Percentiles rank a stretch among this genome's conserved stretches.
Conservation (phyloP, 2,888 invertebrate species). For the Dryadula phaetusa region DNA sequence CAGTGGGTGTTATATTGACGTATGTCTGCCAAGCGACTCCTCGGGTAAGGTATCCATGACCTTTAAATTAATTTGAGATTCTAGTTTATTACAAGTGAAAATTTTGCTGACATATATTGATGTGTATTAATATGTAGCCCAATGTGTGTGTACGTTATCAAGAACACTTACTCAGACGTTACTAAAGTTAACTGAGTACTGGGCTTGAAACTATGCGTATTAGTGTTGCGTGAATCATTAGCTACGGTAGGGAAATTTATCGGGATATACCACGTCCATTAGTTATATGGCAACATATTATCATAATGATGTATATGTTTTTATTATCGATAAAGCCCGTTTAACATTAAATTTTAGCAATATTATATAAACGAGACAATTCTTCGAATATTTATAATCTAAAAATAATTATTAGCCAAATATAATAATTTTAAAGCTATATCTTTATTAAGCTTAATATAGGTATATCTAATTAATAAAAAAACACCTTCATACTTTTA, state of each 20-base stretch:
- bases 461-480: no score
- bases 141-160: neutral
- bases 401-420: no score
- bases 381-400: no score
- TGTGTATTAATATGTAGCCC: neutral
- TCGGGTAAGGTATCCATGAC: neutral
- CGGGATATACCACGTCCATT: slow-evolving; percentile 26
- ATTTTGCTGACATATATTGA: neutral
- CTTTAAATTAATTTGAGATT: neutral
- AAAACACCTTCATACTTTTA: no score
- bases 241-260: slow-evolving; percentile 28
- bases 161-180: slow-evolving; percentile 7
- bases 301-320: neutral
- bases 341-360: no score
- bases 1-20: slow-evolving; percentile 14
- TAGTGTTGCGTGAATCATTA: slow-evolving; percentile 39
- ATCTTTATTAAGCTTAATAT: no score
- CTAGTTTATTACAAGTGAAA: neutral
- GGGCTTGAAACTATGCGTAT: slow-evolving; percentile 39
- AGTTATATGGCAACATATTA: slow-evolving; percentile 22
- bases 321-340: no score
- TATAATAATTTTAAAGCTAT: no score
- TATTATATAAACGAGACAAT: no score
- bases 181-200: slow-evolving; percentile 35
- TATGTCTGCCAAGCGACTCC: slow-evolving; percentile 2